Base-by-base conservation (phyloP, 1,140 invertebrate species). In the Ctenoplectra terminalis region DNA sequence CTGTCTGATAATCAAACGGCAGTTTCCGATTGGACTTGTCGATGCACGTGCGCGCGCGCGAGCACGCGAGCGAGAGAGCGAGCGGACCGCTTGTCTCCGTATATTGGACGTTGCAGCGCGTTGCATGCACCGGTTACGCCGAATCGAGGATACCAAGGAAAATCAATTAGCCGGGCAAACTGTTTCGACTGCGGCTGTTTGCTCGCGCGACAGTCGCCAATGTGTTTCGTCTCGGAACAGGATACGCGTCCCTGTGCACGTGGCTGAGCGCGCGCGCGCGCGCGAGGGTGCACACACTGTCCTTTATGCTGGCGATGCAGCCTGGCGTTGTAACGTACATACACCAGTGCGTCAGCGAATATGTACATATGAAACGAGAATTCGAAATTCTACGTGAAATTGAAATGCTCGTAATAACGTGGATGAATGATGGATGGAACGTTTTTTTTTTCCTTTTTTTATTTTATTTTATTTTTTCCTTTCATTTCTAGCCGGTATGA, bases 151-250 rank as follows among this genome's bases (percentile, higher is more conserved):
- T 88, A 78, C 81, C 82, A 88, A 87, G 88, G 87, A 90, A 89
- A 90, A 90, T 89, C 89, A 90, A 90, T 90, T 90, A 90, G 82
- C 86, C 81, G 79, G 80, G 82, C 85, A 88, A 87, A 89, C 79
- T 86, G 84, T 87, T 89, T 86, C 87, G 87, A 80, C 78, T 73
- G 87, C 75, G 81, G 77, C 87, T 88, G 87, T 84, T 84, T 86
- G 82, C 78, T 56, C 84, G 81, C 54, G 48, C 87, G 67, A 81
- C 72, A 88, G 72, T 78, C 83, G 63, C 72, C 87, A 60, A 60
- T 82, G 83, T 85, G 67, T 85, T 77, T 74, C 82, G 69, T 81
- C 63, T 82, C 85, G 66, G 63, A 37, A 34, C 52, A 48, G 56
- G 64, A n/a, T 64, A 34, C 48, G 48, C 46, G 70, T 13, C 56